These are phyloP conservation scores for Thymallus thymallus DNA, from an alignment of 2,113 vertebrate species.

Conservation along the genomic window DNA sequence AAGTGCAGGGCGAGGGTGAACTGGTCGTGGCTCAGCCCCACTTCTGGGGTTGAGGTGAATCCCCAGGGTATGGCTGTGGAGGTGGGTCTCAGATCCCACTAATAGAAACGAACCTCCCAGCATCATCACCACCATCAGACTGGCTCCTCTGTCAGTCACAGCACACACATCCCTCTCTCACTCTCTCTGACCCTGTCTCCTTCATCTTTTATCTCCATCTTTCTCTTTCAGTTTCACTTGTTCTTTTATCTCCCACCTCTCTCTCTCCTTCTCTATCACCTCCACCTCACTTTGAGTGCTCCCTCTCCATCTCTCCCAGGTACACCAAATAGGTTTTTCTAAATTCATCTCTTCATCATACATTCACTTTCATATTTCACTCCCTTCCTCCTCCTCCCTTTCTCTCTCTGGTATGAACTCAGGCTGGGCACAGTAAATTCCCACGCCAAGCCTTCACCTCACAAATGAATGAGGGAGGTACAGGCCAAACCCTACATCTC, in stretches of 20 bases:
- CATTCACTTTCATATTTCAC: conserved; percentile 42
- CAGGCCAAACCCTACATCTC: conserved; percentile 34
- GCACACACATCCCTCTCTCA: no score
- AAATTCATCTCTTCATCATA: conserved; percentile 37
- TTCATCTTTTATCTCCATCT: background rate
- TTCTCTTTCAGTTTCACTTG: background rate
- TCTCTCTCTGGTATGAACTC: background rate
- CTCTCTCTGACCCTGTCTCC: no score
- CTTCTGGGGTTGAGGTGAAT: no score
- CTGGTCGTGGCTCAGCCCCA: no score
- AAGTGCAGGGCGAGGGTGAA: no score
- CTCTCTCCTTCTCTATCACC: conserved; percentile 12
- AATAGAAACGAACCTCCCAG: no score
- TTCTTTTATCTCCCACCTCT: background rate
- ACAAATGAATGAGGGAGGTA: conserved; percentile 32
- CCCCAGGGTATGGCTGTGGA: no score
- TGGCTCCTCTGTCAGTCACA: no score
- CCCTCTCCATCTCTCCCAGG: background rate
- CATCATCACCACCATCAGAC: no score
- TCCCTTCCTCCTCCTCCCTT: conserved; percentile 21
- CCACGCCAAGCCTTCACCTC: conserved; percentile 15
- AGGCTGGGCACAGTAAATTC: conserved; percentile 25
- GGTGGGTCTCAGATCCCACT: no score
- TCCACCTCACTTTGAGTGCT: conserved; percentile 8
- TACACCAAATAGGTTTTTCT: conserved; percentile 31